Evolutionary conservation across 2,888 invertebrate genomes (phyloP).

Genomic region (Stenchaetothrips biformis): DNA sequence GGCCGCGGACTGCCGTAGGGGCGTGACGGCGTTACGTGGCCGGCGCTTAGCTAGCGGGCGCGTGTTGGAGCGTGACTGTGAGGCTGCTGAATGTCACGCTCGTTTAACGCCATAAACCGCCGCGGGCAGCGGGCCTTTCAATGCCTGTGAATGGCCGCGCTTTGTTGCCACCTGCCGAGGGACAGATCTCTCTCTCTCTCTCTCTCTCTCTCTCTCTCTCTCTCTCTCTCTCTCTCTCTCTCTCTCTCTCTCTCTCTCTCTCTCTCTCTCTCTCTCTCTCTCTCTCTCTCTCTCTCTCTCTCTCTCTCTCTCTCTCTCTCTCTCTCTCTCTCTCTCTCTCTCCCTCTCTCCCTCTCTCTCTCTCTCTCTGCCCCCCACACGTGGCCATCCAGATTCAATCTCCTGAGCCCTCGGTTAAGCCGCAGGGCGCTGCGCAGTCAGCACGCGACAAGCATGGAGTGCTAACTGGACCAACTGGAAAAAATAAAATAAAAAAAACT

Average conservation of each 20-base stretch:
- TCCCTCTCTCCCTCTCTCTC: too few relatives aligned
- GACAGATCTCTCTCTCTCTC: background rate
- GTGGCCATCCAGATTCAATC: too few relatives aligned
- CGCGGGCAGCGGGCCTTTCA: background rate
- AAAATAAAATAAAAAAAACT: too few relatives aligned
- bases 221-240: background rate
- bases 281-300: background rate
- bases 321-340: background rate
- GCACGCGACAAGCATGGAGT: too few relatives aligned
- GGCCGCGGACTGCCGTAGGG: background rate
- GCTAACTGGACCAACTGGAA: too few relatives aligned
- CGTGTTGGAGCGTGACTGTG: slow-evolving; percentile 8
- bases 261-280: background rate
- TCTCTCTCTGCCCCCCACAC: too few relatives aligned
- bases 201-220: background rate
- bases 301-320: background rate
- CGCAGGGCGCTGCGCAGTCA: too few relatives aligned
- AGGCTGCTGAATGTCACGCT: background rate
- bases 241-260: background rate
- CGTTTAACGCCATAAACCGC: background rate
- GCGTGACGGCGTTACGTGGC: background rate
- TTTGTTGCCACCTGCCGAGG: background rate
- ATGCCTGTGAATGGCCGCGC: background rate
- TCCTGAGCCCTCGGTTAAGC: too few relatives aligned
- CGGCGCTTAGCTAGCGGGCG: background rate